Base-by-base conservation (phyloP, 2,797 vertebrate genomes). In the Rhynchotus rufescens region DNA sequence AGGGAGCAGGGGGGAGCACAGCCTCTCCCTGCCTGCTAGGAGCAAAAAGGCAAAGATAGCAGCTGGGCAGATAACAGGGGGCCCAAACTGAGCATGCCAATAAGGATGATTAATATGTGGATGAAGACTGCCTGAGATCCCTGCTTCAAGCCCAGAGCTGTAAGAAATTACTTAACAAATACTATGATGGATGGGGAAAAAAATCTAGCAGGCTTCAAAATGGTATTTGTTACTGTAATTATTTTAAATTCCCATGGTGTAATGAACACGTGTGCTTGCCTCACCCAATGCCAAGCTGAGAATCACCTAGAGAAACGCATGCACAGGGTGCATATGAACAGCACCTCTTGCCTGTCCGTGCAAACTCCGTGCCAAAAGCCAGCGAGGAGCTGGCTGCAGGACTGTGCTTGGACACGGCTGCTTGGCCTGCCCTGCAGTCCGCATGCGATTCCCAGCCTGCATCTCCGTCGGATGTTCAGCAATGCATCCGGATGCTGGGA, bases 381-480 rank as follows among this genome's bases (percentile, higher is more conserved):
- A 36, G 36, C 36, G 36, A 36, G 32, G 26, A 1, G 4, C 38
- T 64, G 65, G n/a, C 19, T 65, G 51, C 20, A 14, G 1, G 2
- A 14, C n/a, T 4, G 28, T 59, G 56, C 42, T 78, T 49, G 30
- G 76, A 7, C 17, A 19, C 0, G 0, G 10, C 13, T 1, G 2
- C 44, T 23, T 32, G 26, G 51, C 44, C 42, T 21, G 57, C 30
- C 51, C 64, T 5, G 2, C 52, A 36, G 49, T 17, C 42, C 17
- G 7, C 1, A 1, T 26, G 45, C 6, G 5, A 40, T 9, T 68
- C 51, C 25, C n/a, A 9, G 1, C 66, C 26, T 6, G 57, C 22
- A 22, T 13, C 30, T 32, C 45, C 21, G 15, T 40, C 60, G 0
- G 0, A 0, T 9, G 20, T 10, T 15, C 44, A 9, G 0, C 0